Percentiles rank a stretch among this genome's conserved stretches.
Evolutionary conservation across 2,888 invertebrate species (phyloP).

Genomic region (Folsomia candida): DNA sequence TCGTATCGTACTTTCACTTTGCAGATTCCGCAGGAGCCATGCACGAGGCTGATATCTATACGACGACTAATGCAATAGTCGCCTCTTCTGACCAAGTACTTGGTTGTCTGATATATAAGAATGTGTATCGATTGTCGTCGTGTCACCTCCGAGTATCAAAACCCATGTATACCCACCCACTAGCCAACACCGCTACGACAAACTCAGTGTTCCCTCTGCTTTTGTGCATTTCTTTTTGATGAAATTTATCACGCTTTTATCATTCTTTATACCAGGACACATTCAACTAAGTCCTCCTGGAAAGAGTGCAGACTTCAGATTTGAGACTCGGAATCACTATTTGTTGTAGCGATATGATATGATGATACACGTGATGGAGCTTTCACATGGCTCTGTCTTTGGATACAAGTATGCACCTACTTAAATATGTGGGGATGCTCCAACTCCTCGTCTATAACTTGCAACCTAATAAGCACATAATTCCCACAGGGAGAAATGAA

Average conservation of each 20-base stretch:
- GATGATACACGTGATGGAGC: not conserved
- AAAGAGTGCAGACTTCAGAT: not conserved
- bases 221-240: conserved; percentile 9
- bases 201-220: not conserved
- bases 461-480: not conserved
- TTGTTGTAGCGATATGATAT: not conserved
- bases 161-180: too few relatives aligned
- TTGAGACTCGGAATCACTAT: not conserved
- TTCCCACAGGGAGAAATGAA: not conserved
- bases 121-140: too few relatives aligned
- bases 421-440: not conserved
- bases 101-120: too few relatives aligned
- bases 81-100: too few relatives aligned
- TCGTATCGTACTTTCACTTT: not conserved
- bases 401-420: not conserved
- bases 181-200: too few relatives aligned
- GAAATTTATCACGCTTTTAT: conserved; percentile 29
- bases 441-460: not conserved
- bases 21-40: not conserved
- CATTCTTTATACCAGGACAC: conserved; percentile 19
- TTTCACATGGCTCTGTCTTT: not conserved
- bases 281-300: not conserved
- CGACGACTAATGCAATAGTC: too few relatives aligned
- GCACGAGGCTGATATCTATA: too few relatives aligned
- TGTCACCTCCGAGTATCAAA: too few relatives aligned